Evolutionary conservation across 1,140 invertebrate species (phyloP).

Genomic region (Phymorhynchus buccinoides): DNA sequence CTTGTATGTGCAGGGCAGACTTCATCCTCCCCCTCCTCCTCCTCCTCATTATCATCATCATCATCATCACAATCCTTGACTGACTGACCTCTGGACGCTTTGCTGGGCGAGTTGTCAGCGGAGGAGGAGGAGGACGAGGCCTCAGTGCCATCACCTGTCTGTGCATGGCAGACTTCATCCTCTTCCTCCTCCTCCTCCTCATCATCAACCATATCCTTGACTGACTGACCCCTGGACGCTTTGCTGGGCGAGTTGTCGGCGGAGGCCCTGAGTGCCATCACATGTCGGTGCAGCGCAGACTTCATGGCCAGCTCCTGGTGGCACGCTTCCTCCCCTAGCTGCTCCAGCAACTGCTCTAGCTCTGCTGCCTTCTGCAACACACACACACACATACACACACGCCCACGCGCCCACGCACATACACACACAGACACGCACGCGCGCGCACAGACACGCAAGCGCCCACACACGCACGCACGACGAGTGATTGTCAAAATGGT

Average conservation of each 20-base stretch:
- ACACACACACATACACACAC: background rate
- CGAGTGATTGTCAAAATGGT: no score
- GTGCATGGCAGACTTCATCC: no score
- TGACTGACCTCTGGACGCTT: no score
- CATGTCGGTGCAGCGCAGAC: conserved; percentile 52
- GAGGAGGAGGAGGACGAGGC: no score
- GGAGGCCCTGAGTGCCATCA: conserved; percentile 52
- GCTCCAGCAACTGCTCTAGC: conserved; percentile 56
- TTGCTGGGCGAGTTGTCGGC: conserved; percentile 60
- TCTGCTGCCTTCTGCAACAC: conserved; percentile 55
- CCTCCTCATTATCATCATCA: no score
- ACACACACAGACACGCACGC: background rate
- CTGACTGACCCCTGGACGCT: conserved; percentile 54
- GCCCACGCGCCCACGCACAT: background rate
- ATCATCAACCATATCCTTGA: no score
- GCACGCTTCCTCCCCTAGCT: conserved; percentile 57
- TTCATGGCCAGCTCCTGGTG: conserved; percentile 47
- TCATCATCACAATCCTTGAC: no score
- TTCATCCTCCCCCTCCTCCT: no score
- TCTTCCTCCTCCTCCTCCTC: no score
- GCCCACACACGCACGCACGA: background rate
- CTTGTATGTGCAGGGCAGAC: no score
- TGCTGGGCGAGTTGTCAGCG: no score
- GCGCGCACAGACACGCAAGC: background rate
- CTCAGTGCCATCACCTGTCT: no score